Conservation (phyloP, 2,888 invertebrate species). For the Baronia brevicornis region DNA sequence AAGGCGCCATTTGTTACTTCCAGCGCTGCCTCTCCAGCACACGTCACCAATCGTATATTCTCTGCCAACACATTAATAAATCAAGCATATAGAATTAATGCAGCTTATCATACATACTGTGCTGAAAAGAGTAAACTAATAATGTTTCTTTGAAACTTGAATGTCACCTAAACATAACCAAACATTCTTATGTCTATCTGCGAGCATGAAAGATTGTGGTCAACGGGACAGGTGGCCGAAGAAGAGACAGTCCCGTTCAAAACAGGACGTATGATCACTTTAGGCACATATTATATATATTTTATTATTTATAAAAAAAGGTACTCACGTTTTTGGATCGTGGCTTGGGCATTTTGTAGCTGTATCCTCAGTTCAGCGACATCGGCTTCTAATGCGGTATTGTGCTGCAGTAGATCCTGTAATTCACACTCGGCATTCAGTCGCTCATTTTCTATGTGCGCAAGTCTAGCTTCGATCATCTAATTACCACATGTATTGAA, state of each 20-base stretch:
- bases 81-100: slow-evolving; percentile 2
- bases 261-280: no score
- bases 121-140: no score
- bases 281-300: no score
- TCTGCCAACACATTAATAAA: slow-evolving; percentile 24
- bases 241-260: no score
- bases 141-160: no score
- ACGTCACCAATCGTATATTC: slow-evolving; percentile 35
- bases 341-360: slow-evolving; percentile 47
- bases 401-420: slow-evolving; percentile 80
- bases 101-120: no score
- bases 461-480: slow-evolving; percentile 79
- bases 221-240: no score
- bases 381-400: slow-evolving; percentile 78
- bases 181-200: no score
- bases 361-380: slow-evolving; percentile 69
- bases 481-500: slow-evolving; percentile 35
- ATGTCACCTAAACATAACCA: no score
- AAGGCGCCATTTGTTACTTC: slow-evolving; percentile 48
- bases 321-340: slow-evolving; percentile 57
- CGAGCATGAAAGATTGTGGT: no score
- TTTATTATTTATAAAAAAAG: no score
- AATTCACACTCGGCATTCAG: slow-evolving; percentile 78
- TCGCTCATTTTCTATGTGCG: slow-evolving; percentile 78
- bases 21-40: slow-evolving; percentile 48